Conservation (phyloP, 1,140 invertebrate species). For the Heliconius nattereri region DNA sequence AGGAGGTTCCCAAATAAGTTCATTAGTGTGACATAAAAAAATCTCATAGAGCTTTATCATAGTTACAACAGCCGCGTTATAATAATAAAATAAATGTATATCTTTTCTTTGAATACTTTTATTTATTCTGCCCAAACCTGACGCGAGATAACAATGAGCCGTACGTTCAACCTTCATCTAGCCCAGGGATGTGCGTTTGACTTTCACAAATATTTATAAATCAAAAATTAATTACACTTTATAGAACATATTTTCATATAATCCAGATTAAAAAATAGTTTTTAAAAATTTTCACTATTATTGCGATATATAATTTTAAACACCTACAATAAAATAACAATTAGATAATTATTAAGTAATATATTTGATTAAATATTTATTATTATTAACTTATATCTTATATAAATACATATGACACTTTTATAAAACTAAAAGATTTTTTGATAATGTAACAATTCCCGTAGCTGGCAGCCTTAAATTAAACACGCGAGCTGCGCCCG, state of each 20-base stretch:
- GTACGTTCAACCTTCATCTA: slow-evolving; percentile 65
- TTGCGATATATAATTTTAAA: neutral
- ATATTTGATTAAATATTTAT: neutral
- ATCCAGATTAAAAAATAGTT: neutral
- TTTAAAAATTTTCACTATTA: neutral
- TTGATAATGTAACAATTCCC: neutral
- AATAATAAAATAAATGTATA: slow-evolving; percentile 77
- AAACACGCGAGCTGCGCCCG: slow-evolving; percentile 54
- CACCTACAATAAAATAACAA: too few relatives aligned
- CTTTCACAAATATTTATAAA: neutral
- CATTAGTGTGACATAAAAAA: slow-evolving; percentile 51
- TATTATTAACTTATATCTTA: neutral
- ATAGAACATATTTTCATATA: neutral
- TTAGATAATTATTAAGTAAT: neutral
- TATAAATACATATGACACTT: neutral
- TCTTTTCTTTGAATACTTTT: slow-evolving; percentile 77
- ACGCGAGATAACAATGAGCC: slow-evolving; percentile 75
- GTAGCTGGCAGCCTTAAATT: slow-evolving; percentile 46
- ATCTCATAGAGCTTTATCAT: slow-evolving; percentile 73
- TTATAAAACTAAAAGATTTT: neutral
- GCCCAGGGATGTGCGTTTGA: slow-evolving; percentile 50
- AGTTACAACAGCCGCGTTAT: slow-evolving; percentile 57
- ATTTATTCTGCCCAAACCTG: slow-evolving; percentile 73
- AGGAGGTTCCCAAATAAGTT: slow-evolving; percentile 51
- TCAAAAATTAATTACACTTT: neutral